Evolutionary conservation across 1,140 invertebrate species (phyloP).

Genomic region (Protaetia brevitarsis): DNA sequence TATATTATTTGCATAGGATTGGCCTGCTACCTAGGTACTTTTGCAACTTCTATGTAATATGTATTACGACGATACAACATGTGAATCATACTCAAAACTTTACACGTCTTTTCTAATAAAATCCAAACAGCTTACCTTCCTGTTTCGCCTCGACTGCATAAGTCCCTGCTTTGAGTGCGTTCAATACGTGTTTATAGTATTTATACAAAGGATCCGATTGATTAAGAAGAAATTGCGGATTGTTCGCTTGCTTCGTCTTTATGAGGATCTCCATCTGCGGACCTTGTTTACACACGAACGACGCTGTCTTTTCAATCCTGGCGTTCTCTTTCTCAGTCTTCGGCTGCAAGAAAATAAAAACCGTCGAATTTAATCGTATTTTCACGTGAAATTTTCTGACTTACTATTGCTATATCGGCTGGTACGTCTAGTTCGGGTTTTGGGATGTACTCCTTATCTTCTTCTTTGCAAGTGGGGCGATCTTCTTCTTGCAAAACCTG

Average conservation of each 20-base stretch:
- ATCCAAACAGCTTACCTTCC: too few relatives aligned
- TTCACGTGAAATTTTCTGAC: constrained; percentile 21
- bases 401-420: constrained; percentile 68
- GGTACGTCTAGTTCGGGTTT: constrained; percentile 71
- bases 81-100: too few relatives aligned
- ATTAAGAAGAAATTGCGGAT: constrained; percentile 86
- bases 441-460: constrained; percentile 71
- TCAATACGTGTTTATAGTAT: constrained; percentile 85
- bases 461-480: constrained; percentile 52
- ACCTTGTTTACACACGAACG: constrained; percentile 90
- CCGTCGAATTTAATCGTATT: background rate
- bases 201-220: constrained; percentile 80
- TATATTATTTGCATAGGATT: too few relatives aligned
- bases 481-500: constrained; percentile 34
- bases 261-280: constrained; percentile 97
- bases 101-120: too few relatives aligned
- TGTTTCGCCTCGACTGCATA: constrained; percentile 52
- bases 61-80: too few relatives aligned
- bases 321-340: constrained; percentile 85
- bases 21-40: too few relatives aligned
- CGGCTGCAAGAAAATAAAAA: constrained; percentile 75
- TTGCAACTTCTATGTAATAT: too few relatives aligned
- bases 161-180: constrained; percentile 76
- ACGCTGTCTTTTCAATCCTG: constrained; percentile 95
- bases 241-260: constrained; percentile 93